These are phyloP conservation scores for Montipora capitata DNA, from an alignment of 92 coral and sea anemone species.

Conservation along the genomic window DNA sequence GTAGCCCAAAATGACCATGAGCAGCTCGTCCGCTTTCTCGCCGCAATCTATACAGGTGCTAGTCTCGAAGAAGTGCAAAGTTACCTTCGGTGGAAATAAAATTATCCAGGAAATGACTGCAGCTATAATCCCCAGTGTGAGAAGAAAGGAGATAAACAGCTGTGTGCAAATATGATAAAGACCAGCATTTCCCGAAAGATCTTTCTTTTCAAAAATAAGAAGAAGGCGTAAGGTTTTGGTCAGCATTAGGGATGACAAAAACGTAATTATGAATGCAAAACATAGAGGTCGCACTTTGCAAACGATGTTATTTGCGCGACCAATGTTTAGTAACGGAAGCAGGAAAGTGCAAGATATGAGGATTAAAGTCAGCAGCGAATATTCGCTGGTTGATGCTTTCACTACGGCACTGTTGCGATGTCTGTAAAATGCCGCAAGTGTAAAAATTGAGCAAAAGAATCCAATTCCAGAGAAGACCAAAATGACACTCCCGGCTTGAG, in stretches of 20 bases:
- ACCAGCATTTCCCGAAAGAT: slow-evolving; percentile 72
- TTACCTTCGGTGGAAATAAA: slow-evolving; percentile 82
- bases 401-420: slow-evolving; percentile 92
- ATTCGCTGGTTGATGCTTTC: slow-evolving; percentile 94
- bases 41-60: slow-evolving; percentile 92
- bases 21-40: slow-evolving; percentile 79
- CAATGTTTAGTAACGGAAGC: slow-evolving; percentile 81
- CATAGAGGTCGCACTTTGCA: slow-evolving; percentile 88
- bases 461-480: slow-evolving; percentile 80
- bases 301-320: slow-evolving; percentile 73
- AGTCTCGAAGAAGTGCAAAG: slow-evolving; percentile 71
- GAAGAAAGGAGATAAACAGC: slow-evolving; percentile 76
- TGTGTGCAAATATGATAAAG: slow-evolving; percentile 82
- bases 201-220: slow-evolving; percentile 87
- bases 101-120: slow-evolving; percentile 73
- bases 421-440: slow-evolving; percentile 76
- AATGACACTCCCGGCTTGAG: slow-evolving; percentile 71
- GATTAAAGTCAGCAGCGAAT: slow-evolving; percentile 83
- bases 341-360: slow-evolving; percentile 82
- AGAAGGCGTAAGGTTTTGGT: slow-evolving; percentile 93
- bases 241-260: slow-evolving; percentile 93
- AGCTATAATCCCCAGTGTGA: slow-evolving; percentile 54
- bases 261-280: slow-evolving; percentile 84
- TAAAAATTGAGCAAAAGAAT: slow-evolving; percentile 76
- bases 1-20: slow-evolving; percentile 87